Conservation (phyloP, 2,113 vertebrate genomes). For the Vulpes lagopus region DNA sequence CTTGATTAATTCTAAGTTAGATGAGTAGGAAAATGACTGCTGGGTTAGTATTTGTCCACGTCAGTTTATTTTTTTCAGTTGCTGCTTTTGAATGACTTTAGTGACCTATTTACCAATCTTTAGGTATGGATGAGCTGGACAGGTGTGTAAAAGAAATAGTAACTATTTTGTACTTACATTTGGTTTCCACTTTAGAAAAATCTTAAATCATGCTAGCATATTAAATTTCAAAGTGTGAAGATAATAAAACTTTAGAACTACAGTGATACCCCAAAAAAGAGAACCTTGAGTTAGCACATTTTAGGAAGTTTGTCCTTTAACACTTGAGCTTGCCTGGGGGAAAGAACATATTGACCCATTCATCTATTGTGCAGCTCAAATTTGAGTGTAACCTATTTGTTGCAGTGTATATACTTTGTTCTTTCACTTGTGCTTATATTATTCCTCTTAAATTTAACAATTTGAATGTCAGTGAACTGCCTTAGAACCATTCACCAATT, state of each 20-base stretch:
- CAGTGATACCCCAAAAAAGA: not conserved
- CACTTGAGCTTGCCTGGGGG: not conserved
- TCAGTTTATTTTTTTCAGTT: not conserved
- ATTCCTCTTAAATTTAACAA: not conserved
- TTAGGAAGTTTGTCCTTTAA: conserved; percentile 26
- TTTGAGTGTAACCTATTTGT: not conserved
- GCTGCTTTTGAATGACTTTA: conserved; percentile 39
- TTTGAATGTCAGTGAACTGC: conserved; percentile 1
- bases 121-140: not conserved
- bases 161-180: not conserved
- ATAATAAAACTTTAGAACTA: conserved; percentile 14
- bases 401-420: not conserved
- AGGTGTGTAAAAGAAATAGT: conserved; percentile 28
- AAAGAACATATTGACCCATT: not conserved
- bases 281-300: not conserved
- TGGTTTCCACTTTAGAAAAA: conserved; percentile 36
- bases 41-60: not conserved
- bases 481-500: conserved; percentile 1
- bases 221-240: conserved; percentile 28
- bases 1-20: not conserved
- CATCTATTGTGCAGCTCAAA: not conserved
- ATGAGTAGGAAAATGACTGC: not conserved
- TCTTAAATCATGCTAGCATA: not conserved
- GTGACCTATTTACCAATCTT: not conserved
- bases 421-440: not conserved